Percentiles rank a stretch among this genome's conserved stretches.
Conservation (phyloP, 2,888 invertebrate genomes). For the Neuroscelio doddi region DNA sequence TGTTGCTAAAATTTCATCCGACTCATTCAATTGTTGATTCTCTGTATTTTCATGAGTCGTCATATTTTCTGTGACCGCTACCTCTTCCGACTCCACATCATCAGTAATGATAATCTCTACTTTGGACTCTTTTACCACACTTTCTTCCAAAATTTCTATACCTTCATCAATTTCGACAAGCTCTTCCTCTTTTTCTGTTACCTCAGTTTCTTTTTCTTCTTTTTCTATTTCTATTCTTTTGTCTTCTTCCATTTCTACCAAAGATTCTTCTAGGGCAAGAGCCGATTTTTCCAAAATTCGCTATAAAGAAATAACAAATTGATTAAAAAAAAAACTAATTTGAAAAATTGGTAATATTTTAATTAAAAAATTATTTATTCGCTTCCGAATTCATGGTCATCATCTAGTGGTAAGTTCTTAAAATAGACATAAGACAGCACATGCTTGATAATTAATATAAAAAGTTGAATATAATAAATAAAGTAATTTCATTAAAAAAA, state of each 20-base stretch:
- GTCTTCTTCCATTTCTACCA: constrained; percentile 17
- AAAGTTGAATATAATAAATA: too few relatives aligned
- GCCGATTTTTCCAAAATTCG: constrained; percentile 23
- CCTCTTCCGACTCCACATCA: neutral
- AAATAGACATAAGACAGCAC: too few relatives aligned
- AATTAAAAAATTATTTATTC: too few relatives aligned
- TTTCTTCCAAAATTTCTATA: constrained; percentile 1
- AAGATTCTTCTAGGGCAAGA: constrained; percentile 28
- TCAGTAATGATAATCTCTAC: constrained; percentile 1
- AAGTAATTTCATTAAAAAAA: too few relatives aligned
- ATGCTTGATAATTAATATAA: too few relatives aligned
- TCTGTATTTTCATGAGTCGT: neutral
- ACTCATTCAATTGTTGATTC: too few relatives aligned
- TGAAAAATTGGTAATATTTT: too few relatives aligned
- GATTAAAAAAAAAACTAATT: too few relatives aligned
- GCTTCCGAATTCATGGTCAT: too few relatives aligned
- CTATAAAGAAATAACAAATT: constrained; percentile 22
- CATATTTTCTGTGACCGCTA: neutral
- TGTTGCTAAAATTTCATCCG: too few relatives aligned
- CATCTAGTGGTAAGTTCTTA: too few relatives aligned
- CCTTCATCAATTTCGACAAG: constrained; percentile 8
- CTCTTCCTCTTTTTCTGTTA: constrained; percentile 5
- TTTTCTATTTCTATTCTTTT: constrained; percentile 2
- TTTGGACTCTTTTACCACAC: constrained; percentile 11
- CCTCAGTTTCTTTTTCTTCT: constrained; percentile 10